Conservation (phyloP, 1,140 invertebrate species). For the Drosophila sp. region DNA sequence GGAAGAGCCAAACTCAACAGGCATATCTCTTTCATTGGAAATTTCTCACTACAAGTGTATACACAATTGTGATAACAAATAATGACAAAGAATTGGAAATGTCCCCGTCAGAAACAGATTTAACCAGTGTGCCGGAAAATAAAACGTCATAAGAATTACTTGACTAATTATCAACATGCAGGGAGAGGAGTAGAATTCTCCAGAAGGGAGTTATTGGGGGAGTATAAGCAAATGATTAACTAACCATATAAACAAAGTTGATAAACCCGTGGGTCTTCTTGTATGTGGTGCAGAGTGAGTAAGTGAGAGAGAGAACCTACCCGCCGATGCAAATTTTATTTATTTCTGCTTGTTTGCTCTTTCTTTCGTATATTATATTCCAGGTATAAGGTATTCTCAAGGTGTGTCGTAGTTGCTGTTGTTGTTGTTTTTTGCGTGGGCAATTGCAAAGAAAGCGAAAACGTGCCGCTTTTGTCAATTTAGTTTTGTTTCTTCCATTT, state of each 20-base stretch:
- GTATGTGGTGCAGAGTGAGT: neutral
- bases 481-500: constrained; percentile 52
- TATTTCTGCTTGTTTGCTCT: neutral
- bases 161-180: constrained; percentile 50
- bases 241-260: constrained; percentile 46
- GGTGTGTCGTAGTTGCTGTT: constrained; percentile 16
- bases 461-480: constrained; percentile 74
- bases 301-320: constrained; percentile 28
- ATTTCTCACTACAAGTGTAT: constrained; percentile 3
- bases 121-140: neutral
- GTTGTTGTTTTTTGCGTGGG: constrained; percentile 45
- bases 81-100: constrained; percentile 36
- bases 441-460: constrained; percentile 67
- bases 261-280: constrained; percentile 34
- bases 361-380: neutral
- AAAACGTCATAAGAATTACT: constrained; percentile 52
- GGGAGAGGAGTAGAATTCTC: neutral
- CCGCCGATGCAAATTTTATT: constrained; percentile 28
- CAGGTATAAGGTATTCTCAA: neutral
- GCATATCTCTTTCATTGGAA: constrained; percentile 51
- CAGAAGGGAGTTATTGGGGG: constrained; percentile 16
- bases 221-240: constrained; percentile 44
- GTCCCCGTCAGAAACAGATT: constrained; percentile 8
- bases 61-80: constrained; percentile 37
- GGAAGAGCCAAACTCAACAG: constrained; percentile 14